Conservation (phyloP, 2,888 invertebrate species). For the Cordilura impudica region DNA sequence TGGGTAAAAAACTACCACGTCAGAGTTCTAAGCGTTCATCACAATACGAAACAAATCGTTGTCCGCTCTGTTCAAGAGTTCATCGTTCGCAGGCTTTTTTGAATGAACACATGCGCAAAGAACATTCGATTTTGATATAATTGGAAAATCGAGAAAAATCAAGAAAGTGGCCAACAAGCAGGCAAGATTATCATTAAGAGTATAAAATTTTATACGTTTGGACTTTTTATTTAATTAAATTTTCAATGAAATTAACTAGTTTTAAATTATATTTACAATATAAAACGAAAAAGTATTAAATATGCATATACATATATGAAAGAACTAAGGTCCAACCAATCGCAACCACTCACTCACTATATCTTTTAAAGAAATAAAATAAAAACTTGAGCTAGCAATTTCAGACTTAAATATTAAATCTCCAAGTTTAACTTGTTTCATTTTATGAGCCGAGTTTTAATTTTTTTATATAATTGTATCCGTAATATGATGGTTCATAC, state of each 20-base stretch:
- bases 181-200: slow-evolving; percentile 50
- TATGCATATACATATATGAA: no score
- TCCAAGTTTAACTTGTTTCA: no score
- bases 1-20: slow-evolving; percentile 67
- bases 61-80: slow-evolving; percentile 76
- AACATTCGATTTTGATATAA: slow-evolving; percentile 76
- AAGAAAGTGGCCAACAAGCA: slow-evolving; percentile 5
- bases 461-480: no score
- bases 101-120: slow-evolving; percentile 78
- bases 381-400: no score
- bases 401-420: no score
- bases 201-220: neutral
- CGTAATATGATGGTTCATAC: no score
- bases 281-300: no score
- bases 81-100: slow-evolving; percentile 77
- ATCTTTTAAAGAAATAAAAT: no score
- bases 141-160: neutral
- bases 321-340: no score
- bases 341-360: no score
- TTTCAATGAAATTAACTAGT: neutral
- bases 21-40: slow-evolving; percentile 70
- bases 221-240: neutral
- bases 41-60: slow-evolving; percentile 74
- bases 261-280: no score
- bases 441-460: no score